Conservation (phyloP, 2,797 vertebrate species). For the Geotria australis region DNA sequence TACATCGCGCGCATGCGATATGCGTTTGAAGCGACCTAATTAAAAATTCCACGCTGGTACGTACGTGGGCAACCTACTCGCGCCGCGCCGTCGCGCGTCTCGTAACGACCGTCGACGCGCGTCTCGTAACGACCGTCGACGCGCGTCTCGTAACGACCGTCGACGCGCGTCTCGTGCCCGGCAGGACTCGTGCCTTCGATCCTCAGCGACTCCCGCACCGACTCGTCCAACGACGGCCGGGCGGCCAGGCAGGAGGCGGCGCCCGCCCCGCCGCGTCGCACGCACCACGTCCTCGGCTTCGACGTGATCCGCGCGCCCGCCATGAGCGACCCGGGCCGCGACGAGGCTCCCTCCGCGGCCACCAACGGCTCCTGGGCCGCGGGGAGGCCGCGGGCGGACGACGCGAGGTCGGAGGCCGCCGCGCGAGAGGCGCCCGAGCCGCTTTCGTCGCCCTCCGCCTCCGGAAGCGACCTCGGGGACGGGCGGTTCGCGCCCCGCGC, state of each 20-base stretch:
- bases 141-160: no score
- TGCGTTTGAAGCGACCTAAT: no score
- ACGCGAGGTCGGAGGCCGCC: no score
- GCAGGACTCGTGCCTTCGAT: not conserved
- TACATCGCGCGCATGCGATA: no score
- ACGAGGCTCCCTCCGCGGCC: not conserved
- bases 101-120: no score
- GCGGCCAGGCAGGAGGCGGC: not conserved
- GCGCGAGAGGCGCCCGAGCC: not conserved
- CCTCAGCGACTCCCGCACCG: not conserved
- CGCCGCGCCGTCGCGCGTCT: no score
- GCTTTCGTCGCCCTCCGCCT: not conserved
- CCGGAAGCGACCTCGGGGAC: not conserved
- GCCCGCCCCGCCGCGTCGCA: not conserved
- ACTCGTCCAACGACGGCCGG: not conserved
- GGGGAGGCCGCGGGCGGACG: no score
- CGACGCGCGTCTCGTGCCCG: not conserved
- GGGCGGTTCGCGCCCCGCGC: not conserved
- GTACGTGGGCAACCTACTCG: no score
- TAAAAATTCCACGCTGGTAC: no score
- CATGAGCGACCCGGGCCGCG: not conserved
- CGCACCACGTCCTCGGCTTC: no score
- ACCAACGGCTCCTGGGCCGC: not conserved
- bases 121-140: no score
- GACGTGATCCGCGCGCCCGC: no score